Conservation (phyloP, 1,140 invertebrate genomes). For the Drosophila lini region DNA sequence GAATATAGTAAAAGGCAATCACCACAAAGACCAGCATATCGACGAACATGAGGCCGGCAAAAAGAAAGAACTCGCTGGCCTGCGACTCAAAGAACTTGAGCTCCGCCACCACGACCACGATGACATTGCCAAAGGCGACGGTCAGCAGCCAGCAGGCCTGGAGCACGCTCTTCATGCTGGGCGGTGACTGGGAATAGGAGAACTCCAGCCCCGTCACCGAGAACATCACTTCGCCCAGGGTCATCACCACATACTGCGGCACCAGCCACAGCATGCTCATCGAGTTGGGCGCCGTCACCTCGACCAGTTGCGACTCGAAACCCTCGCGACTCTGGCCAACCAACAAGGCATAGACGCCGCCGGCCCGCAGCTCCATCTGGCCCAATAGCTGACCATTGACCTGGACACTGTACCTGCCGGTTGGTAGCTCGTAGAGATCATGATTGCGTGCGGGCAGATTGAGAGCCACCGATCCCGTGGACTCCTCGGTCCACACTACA, state of each 20-base stretch:
- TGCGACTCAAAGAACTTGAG: slow-evolving; percentile 76
- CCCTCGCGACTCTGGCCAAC: slow-evolving; percentile 62
- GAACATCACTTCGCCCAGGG: slow-evolving; percentile 93
- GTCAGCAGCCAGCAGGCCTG: slow-evolving; percentile 96
- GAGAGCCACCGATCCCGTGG: slow-evolving; percentile 16
- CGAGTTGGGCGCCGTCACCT: slow-evolving; percentile 88
- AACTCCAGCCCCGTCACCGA: slow-evolving; percentile 96
- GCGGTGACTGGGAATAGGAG: slow-evolving; percentile 94
- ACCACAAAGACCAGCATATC: slow-evolving; percentile 93
- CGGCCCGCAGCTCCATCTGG: slow-evolving; percentile 62
- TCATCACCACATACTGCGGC: slow-evolving; percentile 94
- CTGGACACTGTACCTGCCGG: slow-evolving; percentile 18
- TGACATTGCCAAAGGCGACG: slow-evolving; percentile 96
- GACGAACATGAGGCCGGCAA: slow-evolving; percentile 92
- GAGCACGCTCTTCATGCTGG: slow-evolving; percentile 95
- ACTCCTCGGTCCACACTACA: slow-evolving; percentile 53
- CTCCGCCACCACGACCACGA: slow-evolving; percentile 92
- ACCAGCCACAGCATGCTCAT: slow-evolving; percentile 93
- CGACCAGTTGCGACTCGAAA: slow-evolving; percentile 42
- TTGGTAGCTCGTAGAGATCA: slow-evolving; percentile 59
- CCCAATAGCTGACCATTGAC: slow-evolving; percentile 24
- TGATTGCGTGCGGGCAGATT: slow-evolving; percentile 58
- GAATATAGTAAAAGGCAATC: slow-evolving; percentile 89
- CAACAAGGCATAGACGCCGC: slow-evolving; percentile 87
- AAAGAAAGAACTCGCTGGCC: slow-evolving; percentile 93